phyloP scores from a whole-genome alignment of 2,113 vertebrate genomes.

The Pavo muticus region DNA sequence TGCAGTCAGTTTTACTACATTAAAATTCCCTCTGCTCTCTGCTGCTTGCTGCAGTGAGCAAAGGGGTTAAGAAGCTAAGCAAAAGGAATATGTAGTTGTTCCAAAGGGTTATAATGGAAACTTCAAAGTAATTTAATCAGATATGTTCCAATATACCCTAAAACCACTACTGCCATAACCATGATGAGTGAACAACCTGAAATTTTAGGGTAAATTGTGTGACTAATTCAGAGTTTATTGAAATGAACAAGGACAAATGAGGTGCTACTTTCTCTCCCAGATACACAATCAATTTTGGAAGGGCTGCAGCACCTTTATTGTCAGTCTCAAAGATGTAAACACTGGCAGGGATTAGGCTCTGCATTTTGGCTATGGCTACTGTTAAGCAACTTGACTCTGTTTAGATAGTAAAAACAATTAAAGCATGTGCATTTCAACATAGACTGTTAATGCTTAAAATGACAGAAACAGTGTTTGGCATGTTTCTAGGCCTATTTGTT shows the following conservation, averaged over 20 bases:
- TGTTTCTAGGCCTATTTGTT: not conserved
- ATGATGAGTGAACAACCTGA: not conserved
- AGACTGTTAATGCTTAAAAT: not conserved
- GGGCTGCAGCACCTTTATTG: not conserved
- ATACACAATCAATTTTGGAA: not conserved
- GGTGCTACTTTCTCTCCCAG: not conserved
- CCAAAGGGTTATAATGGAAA: not conserved
- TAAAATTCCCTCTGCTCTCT: not conserved
- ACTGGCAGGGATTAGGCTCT: not conserved
- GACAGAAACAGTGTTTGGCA: rapidly evolving
- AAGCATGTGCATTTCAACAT: not conserved
- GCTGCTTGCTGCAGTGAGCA: not conserved
- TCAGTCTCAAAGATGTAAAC: not conserved
- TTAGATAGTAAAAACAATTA: not conserved
- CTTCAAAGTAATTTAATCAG: constrained; percentile 35
- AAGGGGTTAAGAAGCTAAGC: not conserved
- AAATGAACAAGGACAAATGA: constrained; percentile 66
- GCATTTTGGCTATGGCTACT: not conserved
- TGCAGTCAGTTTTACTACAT: not conserved
- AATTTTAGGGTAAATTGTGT: constrained; percentile 28
- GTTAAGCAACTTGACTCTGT: not conserved
- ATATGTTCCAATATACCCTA: constrained; percentile 26
- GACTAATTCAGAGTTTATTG: constrained; percentile 61
- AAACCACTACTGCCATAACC: not conserved
- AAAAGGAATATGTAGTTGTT: constrained; percentile 24